phyloP scores from a whole-genome alignment of 2,113 vertebrate species.

The Lucifuga dentata region DNA sequence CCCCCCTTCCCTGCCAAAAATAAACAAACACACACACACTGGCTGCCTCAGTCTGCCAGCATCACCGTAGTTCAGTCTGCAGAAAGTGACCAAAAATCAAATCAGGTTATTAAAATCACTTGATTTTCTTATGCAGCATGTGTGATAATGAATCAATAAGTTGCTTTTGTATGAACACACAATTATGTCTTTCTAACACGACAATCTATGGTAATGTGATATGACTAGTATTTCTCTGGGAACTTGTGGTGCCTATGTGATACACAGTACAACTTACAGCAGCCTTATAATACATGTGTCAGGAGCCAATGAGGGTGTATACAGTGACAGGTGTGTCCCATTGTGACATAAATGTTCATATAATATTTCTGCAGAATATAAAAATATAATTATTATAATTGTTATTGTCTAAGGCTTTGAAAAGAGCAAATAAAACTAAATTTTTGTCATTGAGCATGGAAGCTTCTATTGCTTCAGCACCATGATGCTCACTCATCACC shows the following conservation, averaged over 20 bases:
- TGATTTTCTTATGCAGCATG: constrained; percentile 30
- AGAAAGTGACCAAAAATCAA: too few species aligned
- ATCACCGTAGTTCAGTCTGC: constrained; percentile 47
- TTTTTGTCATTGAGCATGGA: constrained; percentile 23
- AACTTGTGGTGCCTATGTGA: background rate
- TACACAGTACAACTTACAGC: background rate
- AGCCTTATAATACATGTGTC: too few species aligned
- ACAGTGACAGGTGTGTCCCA: too few species aligned
- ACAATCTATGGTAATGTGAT: background rate
- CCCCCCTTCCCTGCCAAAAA: constrained; percentile 45
- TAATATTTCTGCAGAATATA: constrained; percentile 3
- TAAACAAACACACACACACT: constrained; percentile 66
- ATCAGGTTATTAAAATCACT: too few species aligned
- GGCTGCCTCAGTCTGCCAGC: constrained; percentile 45
- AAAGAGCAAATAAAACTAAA: constrained; percentile 41
- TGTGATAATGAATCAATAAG: constrained; percentile 50
- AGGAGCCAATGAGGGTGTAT: too few species aligned
- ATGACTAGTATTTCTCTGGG: background rate
- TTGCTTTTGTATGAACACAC: constrained; percentile 28
- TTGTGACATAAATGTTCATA: constrained; percentile 14
- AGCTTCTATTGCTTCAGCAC: constrained; percentile 61
- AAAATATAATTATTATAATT: too few species aligned
- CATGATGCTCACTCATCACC: constrained; percentile 74
- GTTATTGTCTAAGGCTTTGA: too few species aligned
- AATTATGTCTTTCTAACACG: background rate